phyloP scores from a whole-genome alignment of 2,888 invertebrate genomes.

The Drosophila borealis region DNA sequence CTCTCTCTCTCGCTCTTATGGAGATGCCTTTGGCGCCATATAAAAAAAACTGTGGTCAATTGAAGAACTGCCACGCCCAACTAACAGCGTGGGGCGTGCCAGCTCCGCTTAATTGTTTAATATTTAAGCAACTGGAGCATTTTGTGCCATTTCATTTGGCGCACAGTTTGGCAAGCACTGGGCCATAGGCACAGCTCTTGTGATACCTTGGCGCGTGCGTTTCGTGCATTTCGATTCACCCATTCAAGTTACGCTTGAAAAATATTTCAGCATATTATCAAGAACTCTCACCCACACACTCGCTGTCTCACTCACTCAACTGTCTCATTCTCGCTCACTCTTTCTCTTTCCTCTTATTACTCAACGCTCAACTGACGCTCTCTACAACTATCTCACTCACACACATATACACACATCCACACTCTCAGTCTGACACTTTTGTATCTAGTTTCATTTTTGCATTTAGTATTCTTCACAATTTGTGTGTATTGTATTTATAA shows the following conservation, averaged over 20 bases:
- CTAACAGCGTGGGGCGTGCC: conserved; percentile 33
- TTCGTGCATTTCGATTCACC: conserved; percentile 75
- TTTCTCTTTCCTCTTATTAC: conserved; percentile 8
- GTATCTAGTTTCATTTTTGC: conserved; percentile 81
- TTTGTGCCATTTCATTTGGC: conserved; percentile 68
- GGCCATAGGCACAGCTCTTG: conserved; percentile 4
- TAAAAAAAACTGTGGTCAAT: conserved; percentile 27
- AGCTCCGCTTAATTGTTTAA: conserved; percentile 61
- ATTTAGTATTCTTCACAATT: conserved; percentile 81
- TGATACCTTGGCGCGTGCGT: conserved; percentile 8
- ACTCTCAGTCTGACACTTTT: conserved; percentile 78
- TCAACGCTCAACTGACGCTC: conserved; percentile 30
- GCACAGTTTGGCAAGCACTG: conserved; percentile 50
- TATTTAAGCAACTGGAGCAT: conserved; percentile 67
- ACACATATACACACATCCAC: conserved; percentile 12
- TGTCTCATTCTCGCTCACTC: conserved; percentile 32
- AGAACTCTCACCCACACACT: conserved; percentile 41
- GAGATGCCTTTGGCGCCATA: conserved; percentile 34
- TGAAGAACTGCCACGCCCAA: conserved; percentile 53
- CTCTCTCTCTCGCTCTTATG: conserved; percentile 1
- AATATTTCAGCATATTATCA: conserved; percentile 42
- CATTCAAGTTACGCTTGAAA: conserved; percentile 55
- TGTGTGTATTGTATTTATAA: conserved; percentile 82
- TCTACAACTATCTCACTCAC: conserved; percentile 35
- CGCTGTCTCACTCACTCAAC: conserved; percentile 38